Conservation (phyloP, 2,888 invertebrate species). For the Apodemia duryi region DNA sequence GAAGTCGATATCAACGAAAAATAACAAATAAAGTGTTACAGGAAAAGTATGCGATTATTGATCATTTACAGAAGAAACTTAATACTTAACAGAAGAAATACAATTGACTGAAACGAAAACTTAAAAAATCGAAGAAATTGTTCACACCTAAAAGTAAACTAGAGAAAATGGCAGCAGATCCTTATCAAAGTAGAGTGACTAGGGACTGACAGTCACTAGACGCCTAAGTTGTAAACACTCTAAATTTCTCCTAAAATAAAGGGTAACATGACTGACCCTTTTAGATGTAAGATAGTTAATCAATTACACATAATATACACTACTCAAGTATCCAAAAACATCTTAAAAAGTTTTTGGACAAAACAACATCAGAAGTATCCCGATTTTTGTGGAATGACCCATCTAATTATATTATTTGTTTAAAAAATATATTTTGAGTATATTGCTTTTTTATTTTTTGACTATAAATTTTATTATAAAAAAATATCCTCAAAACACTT, state of each 20-base stretch:
- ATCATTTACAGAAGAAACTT: neutral
- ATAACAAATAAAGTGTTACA: constrained; percentile 1
- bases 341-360: neutral
- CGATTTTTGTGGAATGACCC: neutral
- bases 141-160: neutral
- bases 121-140: neutral
- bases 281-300: constrained; percentile 1
- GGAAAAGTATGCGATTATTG: neutral
- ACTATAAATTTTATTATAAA: no score
- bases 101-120: constrained; percentile 2
- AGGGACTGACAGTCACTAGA: constrained; percentile 2
- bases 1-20: neutral
- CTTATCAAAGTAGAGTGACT: neutral
- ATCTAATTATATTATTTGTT: no score
- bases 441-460: no score
- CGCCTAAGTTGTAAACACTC: neutral
- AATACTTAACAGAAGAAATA: constrained; percentile 4
- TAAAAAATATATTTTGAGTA: no score
- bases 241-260: constrained; percentile 2
- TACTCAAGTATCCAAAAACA: constrained; percentile 3
- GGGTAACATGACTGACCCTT: constrained; percentile 1
- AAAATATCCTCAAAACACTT: no score
- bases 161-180: neutral
- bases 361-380: neutral
- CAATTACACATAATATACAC: neutral